A percentile compares a stretch with the other conserved stretches of the same genome.
Evolutionary conservation across 2,113 vertebrate species (phyloP).

Genomic region (Bettongia penicillata): DNA sequence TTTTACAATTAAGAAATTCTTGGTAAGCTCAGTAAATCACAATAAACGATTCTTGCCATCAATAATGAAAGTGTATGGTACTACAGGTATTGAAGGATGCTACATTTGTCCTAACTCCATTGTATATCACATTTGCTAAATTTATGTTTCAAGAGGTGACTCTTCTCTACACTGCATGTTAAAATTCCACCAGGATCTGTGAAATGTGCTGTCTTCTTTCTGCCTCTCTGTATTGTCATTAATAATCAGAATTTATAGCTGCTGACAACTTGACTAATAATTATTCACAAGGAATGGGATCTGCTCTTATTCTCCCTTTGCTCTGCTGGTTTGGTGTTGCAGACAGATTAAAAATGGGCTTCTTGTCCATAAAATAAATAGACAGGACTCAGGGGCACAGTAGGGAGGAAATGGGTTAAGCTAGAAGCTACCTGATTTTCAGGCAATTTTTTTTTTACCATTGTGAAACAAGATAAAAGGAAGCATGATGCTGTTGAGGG

Average conservation of each 20-base stretch:
- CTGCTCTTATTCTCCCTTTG: conserved; percentile 42
- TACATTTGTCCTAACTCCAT: neutral
- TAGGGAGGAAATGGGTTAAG: neutral
- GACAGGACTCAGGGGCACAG: conserved; percentile 14
- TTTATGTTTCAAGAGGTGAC: conserved; percentile 3
- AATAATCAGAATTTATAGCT: conserved; percentile 30
- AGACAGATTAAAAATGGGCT: conserved; percentile 44
- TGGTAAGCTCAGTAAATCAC: neutral
- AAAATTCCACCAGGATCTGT: neutral
- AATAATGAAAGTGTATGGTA: neutral
- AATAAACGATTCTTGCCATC: neutral
- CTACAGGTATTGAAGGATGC: neutral
- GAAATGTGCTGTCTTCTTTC: conserved; percentile 5
- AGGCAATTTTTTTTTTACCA: neutral
- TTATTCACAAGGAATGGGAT: conserved; percentile 53
- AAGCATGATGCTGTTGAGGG: neutral
- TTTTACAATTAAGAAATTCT: neutral
- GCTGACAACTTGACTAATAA: conserved; percentile 59
- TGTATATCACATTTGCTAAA: neutral
- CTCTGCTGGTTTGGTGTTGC: conserved; percentile 3
- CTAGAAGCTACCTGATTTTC: neutral
- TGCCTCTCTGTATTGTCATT: conserved; percentile 29
- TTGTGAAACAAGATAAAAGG: neutral
- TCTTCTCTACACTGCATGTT: neutral
- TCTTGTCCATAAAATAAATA: conserved; percentile 55